Base-by-base conservation (phyloP, 2,888 invertebrate species). In the Dolichomitus sp. region DNA sequence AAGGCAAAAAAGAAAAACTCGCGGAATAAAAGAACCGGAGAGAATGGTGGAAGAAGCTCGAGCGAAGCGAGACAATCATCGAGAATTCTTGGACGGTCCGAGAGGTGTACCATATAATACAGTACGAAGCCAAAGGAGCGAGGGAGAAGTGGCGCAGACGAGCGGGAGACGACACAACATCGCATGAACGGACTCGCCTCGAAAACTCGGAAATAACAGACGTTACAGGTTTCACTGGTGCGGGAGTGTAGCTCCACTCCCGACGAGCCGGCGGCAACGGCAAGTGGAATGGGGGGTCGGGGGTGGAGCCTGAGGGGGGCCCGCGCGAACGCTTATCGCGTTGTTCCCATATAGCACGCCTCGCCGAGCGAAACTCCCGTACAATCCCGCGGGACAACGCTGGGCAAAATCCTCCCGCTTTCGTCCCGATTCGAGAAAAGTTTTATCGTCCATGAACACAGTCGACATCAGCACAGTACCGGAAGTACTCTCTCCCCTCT, bases 121-220 rank as follows among this genome's bases (percentile, higher is more conserved):
- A 11, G 14, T 23, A 54, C 12, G 27, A 54, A 54, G 9, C 27
- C 54, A 27, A 11, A 23, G 11, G 27, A 17, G n/a, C 57, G 12
- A 37, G 27, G 19, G n/a, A 65, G 19, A 63, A 27, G 5, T 1
- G 33, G 2, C 17, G 66, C 61, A 33, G 61, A 61, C 50, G 37
- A 6, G 17, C 19, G 4, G 37, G 63, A 50, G 45, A 73, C 70
- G 37, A 59, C 42, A 30, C 37, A 37, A 17, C 61, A 48, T 48
- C 48, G 72, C 59, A 48, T 72, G 66, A 81, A 68, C 61, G 74
- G 69, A 78, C 50, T 78, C 54, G 69, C 48, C 63, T 70, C 74
- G 69, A 82, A 74, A 82, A 82, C 78, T 82, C 81, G 78, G 74
- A 70, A 82, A 82, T 82, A 74, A 82, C 82, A 78, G 74, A 73